Percentiles rank a stretch among this genome's conserved stretches.
Conservation (phyloP, 2,888 invertebrate genomes). For the Hanleya hanleyi region DNA sequence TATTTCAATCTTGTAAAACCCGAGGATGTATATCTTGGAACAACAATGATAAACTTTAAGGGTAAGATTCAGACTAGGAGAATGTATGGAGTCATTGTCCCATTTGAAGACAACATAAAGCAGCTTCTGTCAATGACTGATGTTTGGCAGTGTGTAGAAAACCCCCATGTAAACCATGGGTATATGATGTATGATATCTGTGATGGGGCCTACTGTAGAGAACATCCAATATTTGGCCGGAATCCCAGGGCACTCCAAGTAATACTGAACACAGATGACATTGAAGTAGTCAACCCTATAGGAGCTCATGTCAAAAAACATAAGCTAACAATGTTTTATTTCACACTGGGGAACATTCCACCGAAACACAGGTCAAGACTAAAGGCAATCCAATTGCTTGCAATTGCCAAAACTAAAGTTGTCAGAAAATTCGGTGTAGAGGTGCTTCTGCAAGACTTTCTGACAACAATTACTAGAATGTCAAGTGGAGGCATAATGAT, state of each 20-base stretch:
- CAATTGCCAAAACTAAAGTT: neutral
- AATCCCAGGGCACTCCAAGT: constrained; percentile 12
- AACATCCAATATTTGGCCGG: neutral
- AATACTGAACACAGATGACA: constrained; percentile 15
- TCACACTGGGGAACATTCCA: constrained; percentile 19
- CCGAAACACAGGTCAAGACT: constrained; percentile 15
- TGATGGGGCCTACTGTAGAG: constrained; percentile 12
- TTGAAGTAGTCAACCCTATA: constrained; percentile 28
- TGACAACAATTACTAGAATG: neutral
- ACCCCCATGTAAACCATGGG: neutral
- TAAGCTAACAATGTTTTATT: constrained; percentile 29
- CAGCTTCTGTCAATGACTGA: constrained; percentile 2
- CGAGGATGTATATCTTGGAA: no score
- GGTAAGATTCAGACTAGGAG: neutral
- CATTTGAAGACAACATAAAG: neutral
- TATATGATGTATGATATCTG: constrained; percentile 16
- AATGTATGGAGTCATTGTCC: neutral
- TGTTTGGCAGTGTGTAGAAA: neutral
- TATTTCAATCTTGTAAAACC: no score
- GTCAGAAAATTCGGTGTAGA: neutral
- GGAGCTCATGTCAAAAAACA: constrained; percentile 25
- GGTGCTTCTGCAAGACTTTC: neutral
- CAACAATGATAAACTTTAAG: neutral
- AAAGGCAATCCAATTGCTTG: constrained; percentile 12
- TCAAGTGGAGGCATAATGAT: neutral